These are phyloP conservation scores for Sepioteuthis lessoniana DNA, from an alignment of 2,888 invertebrate genomes.

Conservation along the genomic window DNA sequence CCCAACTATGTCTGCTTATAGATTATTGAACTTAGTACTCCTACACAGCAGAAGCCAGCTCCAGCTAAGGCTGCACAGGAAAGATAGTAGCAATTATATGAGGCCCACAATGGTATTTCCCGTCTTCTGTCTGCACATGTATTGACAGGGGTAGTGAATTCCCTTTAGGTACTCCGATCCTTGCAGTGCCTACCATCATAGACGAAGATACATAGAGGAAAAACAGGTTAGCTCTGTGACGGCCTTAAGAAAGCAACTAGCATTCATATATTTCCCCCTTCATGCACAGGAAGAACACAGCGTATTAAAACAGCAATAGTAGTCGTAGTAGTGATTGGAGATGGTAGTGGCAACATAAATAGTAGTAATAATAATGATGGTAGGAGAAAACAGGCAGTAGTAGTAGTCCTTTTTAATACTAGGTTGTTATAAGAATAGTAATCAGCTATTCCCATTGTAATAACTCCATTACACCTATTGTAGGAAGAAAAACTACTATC, in stretches of 20 bases:
- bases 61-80: conserved; percentile 41
- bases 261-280: neutral
- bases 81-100: neutral
- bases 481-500: neutral
- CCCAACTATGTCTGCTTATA: conserved; percentile 38
- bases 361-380: conserved; percentile 25
- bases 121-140: conserved; percentile 43
- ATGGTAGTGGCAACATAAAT: neutral
- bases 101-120: conserved; percentile 43
- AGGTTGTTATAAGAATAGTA: neutral
- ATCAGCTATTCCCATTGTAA: conserved; percentile 40
- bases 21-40: conserved; percentile 46
- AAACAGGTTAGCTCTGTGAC: neutral
- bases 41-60: conserved; percentile 43
- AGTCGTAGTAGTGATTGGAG: neutral
- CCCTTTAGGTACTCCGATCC: conserved; percentile 47
- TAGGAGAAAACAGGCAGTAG: neutral
- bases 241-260: neutral
- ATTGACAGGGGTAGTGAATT: conserved; percentile 37
- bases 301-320: neutral
- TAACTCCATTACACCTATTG: neutral
- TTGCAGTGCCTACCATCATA: conserved; percentile 47
- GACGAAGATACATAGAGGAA: conserved; percentile 25
- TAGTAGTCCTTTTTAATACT: neutral
- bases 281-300: neutral